A percentile compares a stretch with the other conserved stretches of the same genome.
Evolutionary conservation across 2,113 vertebrate species (phyloP).

Genomic region (Colius striatus): DNA sequence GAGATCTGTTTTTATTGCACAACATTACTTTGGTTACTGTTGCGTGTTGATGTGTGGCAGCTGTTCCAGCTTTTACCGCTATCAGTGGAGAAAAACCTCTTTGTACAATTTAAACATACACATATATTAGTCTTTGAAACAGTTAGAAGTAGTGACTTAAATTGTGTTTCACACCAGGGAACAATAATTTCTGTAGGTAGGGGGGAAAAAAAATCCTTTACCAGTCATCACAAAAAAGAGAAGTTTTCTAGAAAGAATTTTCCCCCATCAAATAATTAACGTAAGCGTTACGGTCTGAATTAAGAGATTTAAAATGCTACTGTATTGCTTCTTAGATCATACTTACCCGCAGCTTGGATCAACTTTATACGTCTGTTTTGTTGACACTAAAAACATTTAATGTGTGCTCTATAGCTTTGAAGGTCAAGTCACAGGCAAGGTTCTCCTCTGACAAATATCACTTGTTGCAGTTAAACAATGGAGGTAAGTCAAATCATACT

Average conservation of each 20-base stretch:
- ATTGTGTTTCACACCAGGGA: not conserved
- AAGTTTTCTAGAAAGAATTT: not conserved
- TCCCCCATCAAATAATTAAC: not conserved
- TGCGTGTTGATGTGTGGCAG: conserved; percentile 15
- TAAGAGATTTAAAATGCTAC: not conserved
- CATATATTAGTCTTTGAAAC: not conserved
- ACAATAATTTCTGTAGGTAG: not conserved
- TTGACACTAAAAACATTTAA: not conserved
- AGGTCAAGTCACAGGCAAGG: not conserved
- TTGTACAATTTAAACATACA: not conserved
- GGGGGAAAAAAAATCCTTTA: not conserved
- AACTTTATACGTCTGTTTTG: not conserved
- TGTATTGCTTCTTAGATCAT: not conserved
- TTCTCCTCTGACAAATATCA: not conserved
- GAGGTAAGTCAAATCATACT: not conserved
- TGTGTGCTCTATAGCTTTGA: not conserved
- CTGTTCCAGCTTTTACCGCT: not conserved
- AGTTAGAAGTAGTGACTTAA: not conserved
- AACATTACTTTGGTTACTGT: conserved; percentile 5
- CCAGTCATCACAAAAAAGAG: not conserved
- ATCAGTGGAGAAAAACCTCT: not conserved
- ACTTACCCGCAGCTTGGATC: not conserved
- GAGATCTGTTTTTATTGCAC: not conserved
- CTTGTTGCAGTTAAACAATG: not conserved
- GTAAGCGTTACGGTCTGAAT: not conserved